Evolutionary conservation across 2,797 vertebrate genomes (phyloP).

Genomic region (Triplophysa bombifrons): DNA sequence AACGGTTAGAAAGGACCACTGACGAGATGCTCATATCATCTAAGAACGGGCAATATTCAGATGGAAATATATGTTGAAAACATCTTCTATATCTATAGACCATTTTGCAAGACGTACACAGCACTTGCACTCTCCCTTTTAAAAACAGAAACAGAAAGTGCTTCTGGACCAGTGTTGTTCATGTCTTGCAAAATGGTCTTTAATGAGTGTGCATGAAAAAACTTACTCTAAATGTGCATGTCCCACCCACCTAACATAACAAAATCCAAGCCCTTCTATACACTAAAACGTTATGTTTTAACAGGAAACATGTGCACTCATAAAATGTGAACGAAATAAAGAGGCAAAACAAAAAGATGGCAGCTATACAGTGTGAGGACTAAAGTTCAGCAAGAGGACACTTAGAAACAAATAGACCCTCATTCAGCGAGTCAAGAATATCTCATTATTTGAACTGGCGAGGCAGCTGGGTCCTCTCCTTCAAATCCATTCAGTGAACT

Average conservation of each 20-base stretch:
- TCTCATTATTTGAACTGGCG: conserved; percentile 50
- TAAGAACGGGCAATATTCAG: conserved; percentile 14
- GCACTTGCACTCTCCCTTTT: too few relatives aligned
- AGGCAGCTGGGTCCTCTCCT: conserved; percentile 52
- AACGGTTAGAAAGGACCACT: conserved; percentile 12
- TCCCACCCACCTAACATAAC: too few relatives aligned
- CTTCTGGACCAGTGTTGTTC: too few relatives aligned
- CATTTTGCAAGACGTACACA: background rate
- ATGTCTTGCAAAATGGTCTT: too few relatives aligned
- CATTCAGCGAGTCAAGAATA: conserved; percentile 53
- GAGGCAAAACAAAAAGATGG: conserved; percentile 36
- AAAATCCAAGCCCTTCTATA: too few relatives aligned
- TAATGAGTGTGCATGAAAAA: too few relatives aligned
- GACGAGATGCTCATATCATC: conserved; percentile 15
- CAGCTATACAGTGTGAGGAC: conserved; percentile 12
- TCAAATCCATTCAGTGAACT: conserved; percentile 20
- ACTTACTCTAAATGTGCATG: too few relatives aligned
- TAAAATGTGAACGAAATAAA: background rate
- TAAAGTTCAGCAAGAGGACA: conserved; percentile 38
- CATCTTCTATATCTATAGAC: background rate
- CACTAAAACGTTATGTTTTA: background rate
- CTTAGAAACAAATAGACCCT: conserved; percentile 51
- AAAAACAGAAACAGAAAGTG: too few relatives aligned
- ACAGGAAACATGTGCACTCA: background rate
- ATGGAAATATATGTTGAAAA: background rate